Base-by-base conservation (phyloP, 1,140 invertebrate species). In the Lutraria rhynchaena region DNA sequence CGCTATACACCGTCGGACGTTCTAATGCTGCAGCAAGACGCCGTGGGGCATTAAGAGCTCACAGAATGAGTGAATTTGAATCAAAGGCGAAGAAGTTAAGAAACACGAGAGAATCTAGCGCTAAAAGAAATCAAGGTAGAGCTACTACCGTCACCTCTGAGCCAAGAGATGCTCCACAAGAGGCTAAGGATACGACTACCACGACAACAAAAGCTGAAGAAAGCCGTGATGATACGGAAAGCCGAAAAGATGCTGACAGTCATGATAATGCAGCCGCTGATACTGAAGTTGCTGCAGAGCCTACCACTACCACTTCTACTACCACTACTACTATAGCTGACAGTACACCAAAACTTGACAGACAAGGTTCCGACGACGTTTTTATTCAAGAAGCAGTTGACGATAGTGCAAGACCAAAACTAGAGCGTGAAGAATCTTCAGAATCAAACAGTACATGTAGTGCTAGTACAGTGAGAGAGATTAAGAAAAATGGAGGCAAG, bases 371-470 rank as follows among this genome's bases (percentile, higher is more conserved):
- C 13, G 35, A 37, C 13, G 35, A 61, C 13, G 29, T 22, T 4
- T 61, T 31, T 19, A 9, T 35, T 19, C 35, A 35, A 35, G 9
- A 24, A 35, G 19, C 9, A 35, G 7, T 33, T 9, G 58, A 37
- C 31, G 41, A 37, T 7, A 22, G 31, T 19, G 29, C 3, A 51
- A 11, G 31, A 4, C 19, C 17, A n/a, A 35, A 31, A 51, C 49
- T 73, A 35, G 58, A 77, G 27, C 35, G 60, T 11, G 74, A 77
- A 35, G 74, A 65, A 37, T 41, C 37, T 7, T 49, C 58, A 0
- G 74, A 77, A 19, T 65, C 60, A 11, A 77, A 60, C 35, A 77
- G 74, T 46, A 67, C 61, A 46, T 65, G 74, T 44, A 77, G 60
- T 31, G 74, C 74, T 4, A 77, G 74, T 27, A 77, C 74, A 17